Conservation (phyloP, 2,797 vertebrate species). For the Botia almorhae region DNA sequence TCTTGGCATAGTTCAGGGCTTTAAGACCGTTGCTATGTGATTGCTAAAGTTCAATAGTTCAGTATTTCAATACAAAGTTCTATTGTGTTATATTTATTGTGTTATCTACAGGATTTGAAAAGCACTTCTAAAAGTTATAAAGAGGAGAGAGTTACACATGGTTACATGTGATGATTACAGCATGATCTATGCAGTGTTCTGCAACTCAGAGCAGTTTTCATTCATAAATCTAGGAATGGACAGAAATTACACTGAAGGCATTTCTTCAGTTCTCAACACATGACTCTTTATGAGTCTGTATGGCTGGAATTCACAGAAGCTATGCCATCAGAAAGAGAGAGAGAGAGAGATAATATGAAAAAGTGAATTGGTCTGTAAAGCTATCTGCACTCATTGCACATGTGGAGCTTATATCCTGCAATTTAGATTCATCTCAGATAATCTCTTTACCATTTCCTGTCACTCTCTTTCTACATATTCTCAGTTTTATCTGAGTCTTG, state of each 20-base stretch:
- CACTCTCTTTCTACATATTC: not conserved
- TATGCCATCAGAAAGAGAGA: conserved; percentile 62
- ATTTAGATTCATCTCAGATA: conserved; percentile 67
- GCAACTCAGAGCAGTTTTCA: too few species aligned
- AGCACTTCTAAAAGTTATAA: too few species aligned
- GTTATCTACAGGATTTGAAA: too few species aligned
- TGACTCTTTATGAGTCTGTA: conserved; percentile 63
- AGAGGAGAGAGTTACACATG: too few species aligned
- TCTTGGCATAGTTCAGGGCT: not conserved
- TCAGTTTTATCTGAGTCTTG: conserved; percentile 25
- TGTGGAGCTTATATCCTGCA: conserved; percentile 70
- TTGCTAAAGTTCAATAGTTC: not conserved
- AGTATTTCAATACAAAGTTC: not conserved
- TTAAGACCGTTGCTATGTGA: not conserved
- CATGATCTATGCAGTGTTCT: too few species aligned
- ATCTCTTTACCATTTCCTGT: conserved; percentile 57
- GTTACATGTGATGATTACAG: too few species aligned
- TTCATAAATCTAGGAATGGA: not conserved
- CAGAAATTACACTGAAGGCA: conserved; percentile 58
- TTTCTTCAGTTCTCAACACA: conserved; percentile 71
- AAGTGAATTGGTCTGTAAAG: conserved; percentile 52
- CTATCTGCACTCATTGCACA: conserved; percentile 67
- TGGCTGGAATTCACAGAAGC: conserved; percentile 43
- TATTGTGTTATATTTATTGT: too few species aligned
- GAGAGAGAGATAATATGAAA: conserved; percentile 29